phyloP scores from a whole-genome alignment of 2,113 vertebrate genomes.

The Varanus komodoensis region DNA sequence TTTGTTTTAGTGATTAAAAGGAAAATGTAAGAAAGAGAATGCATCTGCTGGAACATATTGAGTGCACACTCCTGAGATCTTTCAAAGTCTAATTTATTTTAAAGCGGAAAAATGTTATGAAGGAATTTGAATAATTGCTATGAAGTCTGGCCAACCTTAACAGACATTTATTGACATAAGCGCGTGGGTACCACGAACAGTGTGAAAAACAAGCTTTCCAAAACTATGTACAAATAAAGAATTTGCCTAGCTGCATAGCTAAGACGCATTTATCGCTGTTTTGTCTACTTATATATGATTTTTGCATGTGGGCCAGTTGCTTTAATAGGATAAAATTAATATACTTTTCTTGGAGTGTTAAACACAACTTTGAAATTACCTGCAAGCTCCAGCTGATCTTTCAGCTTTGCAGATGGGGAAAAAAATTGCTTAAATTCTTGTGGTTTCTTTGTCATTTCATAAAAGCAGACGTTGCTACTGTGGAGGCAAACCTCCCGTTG shows the following conservation, averaged over 20 bases:
- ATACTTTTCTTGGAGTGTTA: slow-evolving; percentile 52
- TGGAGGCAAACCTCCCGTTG: slow-evolving; percentile 77
- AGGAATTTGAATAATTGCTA: slow-evolving; percentile 48
- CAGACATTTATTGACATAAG: slow-evolving; percentile 18
- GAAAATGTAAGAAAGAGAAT: slow-evolving; percentile 36
- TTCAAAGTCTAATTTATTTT: slow-evolving; percentile 51
- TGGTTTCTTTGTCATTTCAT: slow-evolving; percentile 81
- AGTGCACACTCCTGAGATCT: slow-evolving; percentile 35
- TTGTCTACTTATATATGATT: slow-evolving; percentile 59
- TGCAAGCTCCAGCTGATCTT: slow-evolving; percentile 67
- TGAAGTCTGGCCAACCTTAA: slow-evolving; percentile 51
- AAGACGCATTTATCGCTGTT: slow-evolving; percentile 55
- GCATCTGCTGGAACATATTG: slow-evolving; percentile 51
- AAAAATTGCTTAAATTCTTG: slow-evolving; percentile 78
- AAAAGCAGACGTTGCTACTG: slow-evolving; percentile 81
- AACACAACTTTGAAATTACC: slow-evolving; percentile 75
- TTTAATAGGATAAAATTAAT: slow-evolving; percentile 29
- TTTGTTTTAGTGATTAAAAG: slow-evolving; percentile 59
- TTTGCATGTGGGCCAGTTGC: slow-evolving; percentile 42
- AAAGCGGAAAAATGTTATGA: slow-evolving; percentile 20
- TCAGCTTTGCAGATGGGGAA: slow-evolving; percentile 54
- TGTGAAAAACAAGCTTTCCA: slow-evolving; percentile 58
- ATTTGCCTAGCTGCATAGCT: slow-evolving; percentile 41
- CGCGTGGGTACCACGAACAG: slow-evolving; percentile 33
- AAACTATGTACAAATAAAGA: slow-evolving; percentile 31